phyloP scores from a whole-genome alignment of 2,113 vertebrate genomes.

The Phalacrocorax brasilianus region DNA sequence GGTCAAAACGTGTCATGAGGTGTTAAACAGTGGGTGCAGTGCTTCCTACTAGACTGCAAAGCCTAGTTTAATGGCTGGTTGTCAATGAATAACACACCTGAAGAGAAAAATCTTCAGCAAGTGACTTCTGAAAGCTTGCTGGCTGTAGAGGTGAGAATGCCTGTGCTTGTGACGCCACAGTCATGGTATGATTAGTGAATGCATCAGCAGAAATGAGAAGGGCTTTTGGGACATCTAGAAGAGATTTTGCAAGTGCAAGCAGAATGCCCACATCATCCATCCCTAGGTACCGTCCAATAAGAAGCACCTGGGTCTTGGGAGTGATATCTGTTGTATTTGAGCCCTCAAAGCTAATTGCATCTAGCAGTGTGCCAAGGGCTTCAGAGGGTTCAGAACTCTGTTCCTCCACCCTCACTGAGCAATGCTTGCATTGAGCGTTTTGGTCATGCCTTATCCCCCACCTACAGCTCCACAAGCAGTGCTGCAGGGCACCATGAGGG shows the following conservation, averaged over 20 bases:
- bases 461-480: background rate
- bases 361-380: fast-evolving
- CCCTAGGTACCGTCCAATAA: too few species aligned
- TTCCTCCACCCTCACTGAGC: background rate
- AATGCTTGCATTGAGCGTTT: background rate
- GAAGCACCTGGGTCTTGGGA: fast-evolving
- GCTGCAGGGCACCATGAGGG: background rate
- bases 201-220: fast-evolving
- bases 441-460: background rate
- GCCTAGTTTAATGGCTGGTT: background rate
- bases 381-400: background rate
- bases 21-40: too few species aligned
- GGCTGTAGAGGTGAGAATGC: background rate
- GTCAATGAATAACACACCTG: background rate
- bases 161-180: fast-evolving
- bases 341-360: background rate
- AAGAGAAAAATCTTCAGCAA: background rate
- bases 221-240: background rate
- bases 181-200: background rate
- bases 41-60: background rate
- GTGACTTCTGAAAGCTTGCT: background rate
- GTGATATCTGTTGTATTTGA: background rate
- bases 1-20: background rate
- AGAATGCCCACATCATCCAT: fast-evolving
- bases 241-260: background rate